A percentile compares a stretch with the other conserved stretches of the same genome.
Evolutionary conservation across 1,140 invertebrate species (phyloP).

Genomic region (Helicoverpa zea): DNA sequence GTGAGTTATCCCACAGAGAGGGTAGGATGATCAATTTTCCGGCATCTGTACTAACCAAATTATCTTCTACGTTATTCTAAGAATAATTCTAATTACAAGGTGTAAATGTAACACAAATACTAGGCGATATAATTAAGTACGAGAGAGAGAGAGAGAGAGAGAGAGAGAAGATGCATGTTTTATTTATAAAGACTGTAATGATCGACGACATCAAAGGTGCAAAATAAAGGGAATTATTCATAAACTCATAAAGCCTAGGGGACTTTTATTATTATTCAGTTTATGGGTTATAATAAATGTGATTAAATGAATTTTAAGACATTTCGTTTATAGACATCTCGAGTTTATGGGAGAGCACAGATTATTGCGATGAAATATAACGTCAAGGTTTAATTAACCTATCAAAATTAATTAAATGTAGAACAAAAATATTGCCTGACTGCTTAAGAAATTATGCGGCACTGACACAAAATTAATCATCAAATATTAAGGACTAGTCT

Average conservation of each 20-base stretch:
- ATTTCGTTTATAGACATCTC: not conserved
- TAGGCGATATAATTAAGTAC: not conserved
- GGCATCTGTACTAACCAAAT: not conserved
- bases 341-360: no score
- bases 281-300: slow-evolving; percentile 8
- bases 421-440: no score
- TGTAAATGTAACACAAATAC: not conserved
- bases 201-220: slow-evolving; percentile 43
- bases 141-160: slow-evolving; percentile 14
- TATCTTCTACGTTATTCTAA: not conserved
- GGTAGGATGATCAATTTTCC: no score
- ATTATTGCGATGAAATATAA: no score
- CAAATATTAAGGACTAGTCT: no score
- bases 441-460: no score
- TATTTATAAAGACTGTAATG: slow-evolving; percentile 36
- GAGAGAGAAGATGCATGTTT: slow-evolving; percentile 42
- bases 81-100: slow-evolving; percentile 28
- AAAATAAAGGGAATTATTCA: slow-evolving; percentile 46
- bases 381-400: no score
- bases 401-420: no score
- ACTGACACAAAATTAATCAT: no score
- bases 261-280: not conserved
- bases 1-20: no score
- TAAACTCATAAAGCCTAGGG: slow-evolving; percentile 22
- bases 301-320: not conserved